These are phyloP conservation scores for Epicampocera succincta DNA, from an alignment of 2,888 invertebrate genomes.

Conservation along the genomic window DNA sequence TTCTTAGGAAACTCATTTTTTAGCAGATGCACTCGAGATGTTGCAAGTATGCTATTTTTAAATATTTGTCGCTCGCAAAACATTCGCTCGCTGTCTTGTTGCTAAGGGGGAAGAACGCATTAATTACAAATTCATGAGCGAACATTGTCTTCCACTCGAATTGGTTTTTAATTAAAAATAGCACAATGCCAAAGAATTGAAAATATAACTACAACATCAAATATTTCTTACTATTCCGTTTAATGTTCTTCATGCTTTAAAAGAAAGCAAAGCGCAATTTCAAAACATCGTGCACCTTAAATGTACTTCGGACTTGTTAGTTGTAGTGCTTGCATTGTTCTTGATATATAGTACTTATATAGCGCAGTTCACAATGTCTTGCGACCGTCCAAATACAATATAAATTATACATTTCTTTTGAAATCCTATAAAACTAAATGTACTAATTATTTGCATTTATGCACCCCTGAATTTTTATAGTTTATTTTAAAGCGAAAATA, in stretches of 20 bases:
- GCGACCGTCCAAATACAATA: too few species aligned
- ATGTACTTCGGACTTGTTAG: not conserved
- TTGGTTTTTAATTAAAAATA: slow-evolving; percentile 67
- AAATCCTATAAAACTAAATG: too few species aligned
- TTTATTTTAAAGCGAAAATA: too few species aligned
- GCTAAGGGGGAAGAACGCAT: slow-evolving; percentile 44
- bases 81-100: slow-evolving; percentile 17
- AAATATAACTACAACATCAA: slow-evolving; percentile 28
- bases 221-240: not conserved
- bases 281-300: not conserved
- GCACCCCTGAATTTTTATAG: too few species aligned
- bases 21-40: slow-evolving; percentile 11
- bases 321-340: not conserved
- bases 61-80: slow-evolving; percentile 43
- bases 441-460: too few species aligned
- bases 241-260: not conserved
- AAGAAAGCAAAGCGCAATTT: not conserved
- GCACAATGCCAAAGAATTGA: slow-evolving; percentile 49
- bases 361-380: too few species aligned
- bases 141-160: slow-evolving; percentile 63
- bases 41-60: slow-evolving; percentile 17
- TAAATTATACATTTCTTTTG: too few species aligned
- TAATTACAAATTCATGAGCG: slow-evolving; percentile 60
- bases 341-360: too few species aligned
- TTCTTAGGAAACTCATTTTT: slow-evolving; percentile 41